Conservation (phyloP, 2,113 vertebrate genomes). For the Chaenogobius annularis region DNA sequence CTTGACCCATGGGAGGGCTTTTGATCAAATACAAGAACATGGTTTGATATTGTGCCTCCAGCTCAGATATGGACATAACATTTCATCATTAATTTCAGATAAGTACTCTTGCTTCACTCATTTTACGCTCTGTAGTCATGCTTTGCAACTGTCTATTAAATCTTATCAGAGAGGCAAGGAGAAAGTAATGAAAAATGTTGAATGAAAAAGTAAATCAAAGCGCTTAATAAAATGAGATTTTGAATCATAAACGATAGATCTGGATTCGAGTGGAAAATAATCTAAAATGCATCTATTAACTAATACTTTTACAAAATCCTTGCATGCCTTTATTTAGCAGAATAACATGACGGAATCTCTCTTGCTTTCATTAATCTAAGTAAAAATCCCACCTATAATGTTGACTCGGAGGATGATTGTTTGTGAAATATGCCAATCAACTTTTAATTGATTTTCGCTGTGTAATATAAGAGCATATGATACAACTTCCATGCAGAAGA, state of each 20-base stretch:
- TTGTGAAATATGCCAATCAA: neutral
- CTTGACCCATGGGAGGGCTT: neutral
- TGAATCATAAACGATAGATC: neutral
- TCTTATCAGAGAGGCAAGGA: constrained; percentile 40
- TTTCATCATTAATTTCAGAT: constrained; percentile 42
- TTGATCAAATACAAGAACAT: constrained; percentile 27
- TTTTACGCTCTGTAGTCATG: constrained; percentile 23
- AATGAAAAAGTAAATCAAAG: constrained; percentile 12
- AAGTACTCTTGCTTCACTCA: constrained; percentile 35
- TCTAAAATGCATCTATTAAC: neutral
- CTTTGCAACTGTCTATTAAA: constrained; percentile 32
- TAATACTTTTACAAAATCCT: neutral
- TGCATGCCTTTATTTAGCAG: neutral
- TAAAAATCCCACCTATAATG: neutral
- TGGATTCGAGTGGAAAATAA: neutral
- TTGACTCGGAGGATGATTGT: neutral
- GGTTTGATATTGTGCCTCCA: constrained; percentile 22
- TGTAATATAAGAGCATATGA: constrained; percentile 1
- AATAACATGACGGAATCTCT: neutral
- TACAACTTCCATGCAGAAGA: neutral
- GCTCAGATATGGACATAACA: constrained; percentile 30
- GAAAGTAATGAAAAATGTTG: constrained; percentile 28
- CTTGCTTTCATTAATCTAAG: neutral
- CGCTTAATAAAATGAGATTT: neutral
- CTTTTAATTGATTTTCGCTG: neutral